Percentiles rank a stretch among this genome's conserved stretches.
Conservation (phyloP, 2,113 vertebrate species). For the Passer domesticus region DNA sequence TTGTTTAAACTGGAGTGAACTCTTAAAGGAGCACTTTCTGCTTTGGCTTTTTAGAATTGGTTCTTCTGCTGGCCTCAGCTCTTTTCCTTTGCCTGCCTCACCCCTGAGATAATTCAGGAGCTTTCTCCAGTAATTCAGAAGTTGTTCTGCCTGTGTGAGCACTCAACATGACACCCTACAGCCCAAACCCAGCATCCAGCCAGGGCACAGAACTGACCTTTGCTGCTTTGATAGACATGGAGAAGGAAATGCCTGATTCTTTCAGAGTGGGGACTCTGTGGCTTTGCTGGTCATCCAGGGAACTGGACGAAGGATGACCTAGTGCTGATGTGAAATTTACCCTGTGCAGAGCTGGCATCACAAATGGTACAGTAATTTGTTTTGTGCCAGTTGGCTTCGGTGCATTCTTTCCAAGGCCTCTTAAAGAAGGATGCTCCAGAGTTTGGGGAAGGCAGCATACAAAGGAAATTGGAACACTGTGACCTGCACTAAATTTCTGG, state of each 20-base stretch:
- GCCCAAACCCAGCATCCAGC: not conserved
- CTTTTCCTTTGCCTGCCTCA: not conserved
- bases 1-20: not conserved
- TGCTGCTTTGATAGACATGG: not conserved
- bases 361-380: not conserved
- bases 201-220: not conserved
- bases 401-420: not conserved
- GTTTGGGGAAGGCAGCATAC: not conserved
- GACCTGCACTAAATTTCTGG: not conserved
- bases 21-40: not conserved
- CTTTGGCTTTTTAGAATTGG: not conserved
- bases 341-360: not conserved
- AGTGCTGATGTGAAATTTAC: not conserved
- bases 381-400: not conserved
- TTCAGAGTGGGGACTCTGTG: accelerated
- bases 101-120: not conserved
- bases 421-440: not conserved
- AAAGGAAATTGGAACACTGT: not conserved
- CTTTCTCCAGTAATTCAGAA: not conserved
- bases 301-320: not conserved
- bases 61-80: not conserved
- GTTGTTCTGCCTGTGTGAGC: not conserved
- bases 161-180: accelerated
- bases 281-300: not conserved
- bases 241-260: not conserved